phyloP scores from a whole-genome alignment of 2,797 vertebrate genomes.

The Anabas testudineus region DNA sequence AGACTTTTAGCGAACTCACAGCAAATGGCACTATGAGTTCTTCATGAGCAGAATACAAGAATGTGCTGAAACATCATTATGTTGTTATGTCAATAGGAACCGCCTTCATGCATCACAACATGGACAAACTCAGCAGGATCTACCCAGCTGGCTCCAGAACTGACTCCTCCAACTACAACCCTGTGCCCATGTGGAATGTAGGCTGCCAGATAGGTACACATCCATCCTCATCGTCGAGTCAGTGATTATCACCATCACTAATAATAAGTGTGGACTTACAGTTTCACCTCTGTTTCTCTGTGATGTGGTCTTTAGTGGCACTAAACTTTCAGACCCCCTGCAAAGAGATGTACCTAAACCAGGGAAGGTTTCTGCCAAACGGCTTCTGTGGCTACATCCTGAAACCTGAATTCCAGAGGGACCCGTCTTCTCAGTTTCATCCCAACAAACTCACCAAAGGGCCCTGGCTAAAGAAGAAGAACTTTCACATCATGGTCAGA shows the following conservation, averaged over 20 bases:
- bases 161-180: constrained; percentile 96
- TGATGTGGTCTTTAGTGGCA: constrained; percentile 85
- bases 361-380: constrained; percentile 92
- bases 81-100: constrained; percentile 71
- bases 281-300: not conserved
- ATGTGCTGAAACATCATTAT: not conserved
- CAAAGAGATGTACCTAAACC: constrained; percentile 95
- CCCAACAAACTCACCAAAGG: constrained; percentile 83
- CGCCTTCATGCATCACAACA: constrained; percentile 89
- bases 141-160: constrained; percentile 95
- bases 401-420: constrained; percentile 92
- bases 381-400: constrained; percentile 91
- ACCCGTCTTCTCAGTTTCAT: constrained; percentile 86
- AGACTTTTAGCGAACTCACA: not conserved
- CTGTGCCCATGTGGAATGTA: constrained; percentile 93
- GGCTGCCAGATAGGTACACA: constrained; percentile 88
- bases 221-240: not conserved
- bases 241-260: not conserved
- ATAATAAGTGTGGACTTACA: not conserved
- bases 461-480: constrained; percentile 86
- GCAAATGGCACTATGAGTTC: not conserved
- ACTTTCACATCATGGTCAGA: constrained; percentile 87
- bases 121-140: constrained; percentile 92
- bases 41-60: not conserved
- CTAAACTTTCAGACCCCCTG: constrained; percentile 95